phyloP scores from a whole-genome alignment of 1,140 invertebrate species.

The Euura saliciscinereae region DNA sequence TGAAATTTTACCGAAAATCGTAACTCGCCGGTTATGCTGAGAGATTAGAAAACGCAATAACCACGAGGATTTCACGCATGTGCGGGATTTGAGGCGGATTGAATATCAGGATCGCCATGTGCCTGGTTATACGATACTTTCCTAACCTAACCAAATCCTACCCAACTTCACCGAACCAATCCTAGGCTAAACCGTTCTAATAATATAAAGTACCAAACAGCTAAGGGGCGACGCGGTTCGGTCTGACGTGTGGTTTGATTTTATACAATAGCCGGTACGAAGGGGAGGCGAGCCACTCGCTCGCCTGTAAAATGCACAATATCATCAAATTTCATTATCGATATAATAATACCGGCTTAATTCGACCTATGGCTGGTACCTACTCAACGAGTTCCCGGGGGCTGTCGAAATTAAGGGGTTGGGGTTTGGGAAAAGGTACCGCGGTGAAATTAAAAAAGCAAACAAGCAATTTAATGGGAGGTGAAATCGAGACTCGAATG shows the following conservation, averaged over 20 bases:
- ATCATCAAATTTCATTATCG: conserved; percentile 62
- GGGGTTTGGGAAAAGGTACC: too few relatives aligned
- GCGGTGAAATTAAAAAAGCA: too few relatives aligned
- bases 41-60: conserved; percentile 44
- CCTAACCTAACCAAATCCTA: neutral
- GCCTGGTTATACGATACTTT: conserved; percentile 14
- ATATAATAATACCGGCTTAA: conserved; percentile 57
- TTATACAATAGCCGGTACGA: conserved; percentile 41
- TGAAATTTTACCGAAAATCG: too few relatives aligned
- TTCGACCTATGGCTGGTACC: conserved; percentile 32
- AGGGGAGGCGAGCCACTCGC: conserved; percentile 14
- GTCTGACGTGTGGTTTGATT: conserved; percentile 42
- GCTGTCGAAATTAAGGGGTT: too few relatives aligned
- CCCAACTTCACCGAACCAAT: neutral
- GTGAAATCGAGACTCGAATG: too few relatives aligned
- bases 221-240: conserved; percentile 11
- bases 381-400: too few relatives aligned
- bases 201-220: conserved; percentile 33
- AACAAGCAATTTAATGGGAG: too few relatives aligned
- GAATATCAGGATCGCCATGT: conserved; percentile 33
- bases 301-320: conserved; percentile 56
- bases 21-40: conserved; percentile 22
- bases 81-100: conserved; percentile 36
- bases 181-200: conserved; percentile 30
- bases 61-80: conserved; percentile 45